A percentile compares a stretch with the other conserved stretches of the same genome.
Evolutionary conservation across 2,888 invertebrate species (phyloP).

Genomic region (Erebia aethiops): DNA sequence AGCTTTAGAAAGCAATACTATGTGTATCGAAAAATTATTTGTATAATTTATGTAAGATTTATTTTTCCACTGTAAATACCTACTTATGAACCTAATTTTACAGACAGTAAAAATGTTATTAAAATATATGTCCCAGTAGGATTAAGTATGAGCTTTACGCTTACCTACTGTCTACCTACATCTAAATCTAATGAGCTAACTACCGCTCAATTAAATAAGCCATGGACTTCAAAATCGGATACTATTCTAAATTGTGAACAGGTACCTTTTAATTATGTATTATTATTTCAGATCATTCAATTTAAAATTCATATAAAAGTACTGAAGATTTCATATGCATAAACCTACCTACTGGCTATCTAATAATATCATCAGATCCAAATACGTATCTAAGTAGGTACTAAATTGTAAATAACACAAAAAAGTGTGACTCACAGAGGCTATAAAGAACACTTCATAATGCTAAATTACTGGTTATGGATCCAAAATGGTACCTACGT

Average conservation of each 20-base stretch:
- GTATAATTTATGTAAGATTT: neutral
- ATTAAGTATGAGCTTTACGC: too few species aligned
- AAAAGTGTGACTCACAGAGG: neutral
- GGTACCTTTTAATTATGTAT: neutral
- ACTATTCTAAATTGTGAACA: neutral
- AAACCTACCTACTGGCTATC: too few species aligned
- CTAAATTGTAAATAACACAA: neutral
- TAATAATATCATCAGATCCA: too few species aligned
- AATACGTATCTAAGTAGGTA: too few species aligned
- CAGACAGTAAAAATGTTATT: too few species aligned
- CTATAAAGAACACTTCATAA: neutral
- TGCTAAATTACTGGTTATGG: neutral
- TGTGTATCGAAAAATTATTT: neutral
- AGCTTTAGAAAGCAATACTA: neutral
- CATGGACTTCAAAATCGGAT: slow-evolving; percentile 13
- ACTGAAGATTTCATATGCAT: too few species aligned
- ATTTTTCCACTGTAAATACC: neutral
- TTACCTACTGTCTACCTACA: too few species aligned
- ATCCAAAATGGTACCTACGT: too few species aligned
- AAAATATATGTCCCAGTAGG: too few species aligned
- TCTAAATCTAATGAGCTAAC: neutral
- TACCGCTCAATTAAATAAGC: neutral
- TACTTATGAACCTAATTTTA: too few species aligned
- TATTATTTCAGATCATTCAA: too few species aligned
- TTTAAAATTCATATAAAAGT: too few species aligned